Percentiles rank a stretch among this genome's conserved stretches.
These are phyloP conservation scores for Cacatua alba DNA, from an alignment of 2,113 vertebrate species.

Conservation along the genomic window DNA sequence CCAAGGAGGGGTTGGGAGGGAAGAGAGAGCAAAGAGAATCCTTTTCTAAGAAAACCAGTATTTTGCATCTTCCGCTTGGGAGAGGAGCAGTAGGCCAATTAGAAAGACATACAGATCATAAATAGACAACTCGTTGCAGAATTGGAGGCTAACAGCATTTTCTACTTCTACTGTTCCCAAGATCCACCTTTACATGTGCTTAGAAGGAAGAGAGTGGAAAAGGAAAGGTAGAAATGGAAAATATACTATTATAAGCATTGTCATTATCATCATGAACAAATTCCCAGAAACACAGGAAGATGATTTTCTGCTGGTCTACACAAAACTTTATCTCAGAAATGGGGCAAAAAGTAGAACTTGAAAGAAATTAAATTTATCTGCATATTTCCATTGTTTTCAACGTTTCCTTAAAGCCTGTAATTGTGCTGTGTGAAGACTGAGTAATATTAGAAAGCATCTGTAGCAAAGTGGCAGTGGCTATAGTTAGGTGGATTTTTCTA, in stretches of 20 bases:
- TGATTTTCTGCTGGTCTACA: not conserved
- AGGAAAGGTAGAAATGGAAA: not conserved
- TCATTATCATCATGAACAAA: not conserved
- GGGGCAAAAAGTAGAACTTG: not conserved
- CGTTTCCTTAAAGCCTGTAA: not conserved
- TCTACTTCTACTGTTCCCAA: not conserved
- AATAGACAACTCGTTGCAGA: not conserved
- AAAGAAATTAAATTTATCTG: not conserved
- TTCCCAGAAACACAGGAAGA: not conserved
- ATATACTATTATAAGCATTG: not conserved
- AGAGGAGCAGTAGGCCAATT: not conserved
- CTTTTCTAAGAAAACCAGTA: not conserved
- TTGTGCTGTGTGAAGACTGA: not conserved
- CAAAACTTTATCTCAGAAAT: not conserved
- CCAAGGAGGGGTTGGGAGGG: not conserved
- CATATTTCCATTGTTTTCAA: not conserved
- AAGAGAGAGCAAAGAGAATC: not conserved
- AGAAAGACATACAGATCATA: not conserved
- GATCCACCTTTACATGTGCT: not conserved
- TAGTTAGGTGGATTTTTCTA: constrained; percentile 1
- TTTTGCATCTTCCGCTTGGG: not conserved
- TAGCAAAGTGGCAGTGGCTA: not conserved
- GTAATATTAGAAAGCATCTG: not conserved
- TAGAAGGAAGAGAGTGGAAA: not conserved
- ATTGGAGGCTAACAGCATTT: not conserved